Evolutionary conservation across 2,888 invertebrate genomes (phyloP).

Genomic region (Ferdinandea cuprea): DNA sequence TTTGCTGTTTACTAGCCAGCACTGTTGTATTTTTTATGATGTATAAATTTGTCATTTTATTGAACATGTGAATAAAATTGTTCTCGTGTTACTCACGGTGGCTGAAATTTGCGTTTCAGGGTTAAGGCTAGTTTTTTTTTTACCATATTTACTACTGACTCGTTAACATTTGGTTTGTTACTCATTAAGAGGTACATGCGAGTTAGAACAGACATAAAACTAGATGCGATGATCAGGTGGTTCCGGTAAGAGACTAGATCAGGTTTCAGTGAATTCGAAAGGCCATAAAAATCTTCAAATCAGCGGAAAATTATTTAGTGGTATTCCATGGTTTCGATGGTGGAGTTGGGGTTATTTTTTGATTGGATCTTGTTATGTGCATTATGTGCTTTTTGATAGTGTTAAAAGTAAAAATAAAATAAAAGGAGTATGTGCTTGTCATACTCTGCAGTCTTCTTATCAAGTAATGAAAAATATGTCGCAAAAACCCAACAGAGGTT

Average conservation of each 20-base stretch:
- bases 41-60: conserved; percentile 74
- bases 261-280: conserved; percentile 10
- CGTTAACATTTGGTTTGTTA: conserved; percentile 53
- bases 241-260: neutral
- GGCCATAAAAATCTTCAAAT: too few species aligned
- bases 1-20: conserved; percentile 51
- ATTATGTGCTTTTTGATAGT: too few species aligned
- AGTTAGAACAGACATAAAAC: conserved; percentile 26
- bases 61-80: conserved; percentile 59
- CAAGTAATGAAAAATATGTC: too few species aligned
- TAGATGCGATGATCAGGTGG: conserved; percentile 19
- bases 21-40: conserved; percentile 64
- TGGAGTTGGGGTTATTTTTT: too few species aligned
- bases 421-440: too few species aligned
- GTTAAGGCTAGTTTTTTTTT: conserved; percentile 1
- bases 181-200: conserved; percentile 58
- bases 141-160: conserved; percentile 31
- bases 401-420: too few species aligned
- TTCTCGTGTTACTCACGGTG: conserved; percentile 32
- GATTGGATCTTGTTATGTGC: too few species aligned
- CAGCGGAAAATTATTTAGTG: too few species aligned
- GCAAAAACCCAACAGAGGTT: too few species aligned
- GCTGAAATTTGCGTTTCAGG: conserved; percentile 33
- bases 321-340: too few species aligned
- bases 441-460: too few species aligned